Conservation (phyloP, 2,113 vertebrate species). For the Takifugu bimaculatus region DNA sequence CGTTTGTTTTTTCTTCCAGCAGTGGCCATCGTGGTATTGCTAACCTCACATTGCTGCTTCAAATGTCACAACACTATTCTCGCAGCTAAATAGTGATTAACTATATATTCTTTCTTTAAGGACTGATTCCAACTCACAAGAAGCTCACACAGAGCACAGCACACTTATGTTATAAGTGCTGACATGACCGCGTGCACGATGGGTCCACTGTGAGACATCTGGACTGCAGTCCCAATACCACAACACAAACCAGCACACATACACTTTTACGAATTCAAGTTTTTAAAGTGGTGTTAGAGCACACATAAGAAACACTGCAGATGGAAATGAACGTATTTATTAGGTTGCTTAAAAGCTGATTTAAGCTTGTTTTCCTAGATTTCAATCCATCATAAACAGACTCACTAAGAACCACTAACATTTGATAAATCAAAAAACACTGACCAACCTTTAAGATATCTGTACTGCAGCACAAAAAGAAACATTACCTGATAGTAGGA, state of each 20-base stretch:
- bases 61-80: too few relatives aligned
- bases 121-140: too few relatives aligned
- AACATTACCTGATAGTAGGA: slow-evolving; percentile 91
- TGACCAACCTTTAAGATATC: neutral
- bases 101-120: too few relatives aligned
- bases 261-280: slow-evolving; percentile 34
- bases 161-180: too few relatives aligned
- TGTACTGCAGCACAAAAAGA: neutral
- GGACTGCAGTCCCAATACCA: slow-evolving; percentile 44
- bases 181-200: too few relatives aligned
- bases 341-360: too few relatives aligned
- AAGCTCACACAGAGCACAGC: too few relatives aligned
- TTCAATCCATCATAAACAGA: too few relatives aligned
- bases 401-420: neutral
- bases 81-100: too few relatives aligned
- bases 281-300: slow-evolving; percentile 16
- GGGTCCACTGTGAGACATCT: slow-evolving; percentile 25
- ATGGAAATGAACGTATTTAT: too few relatives aligned
- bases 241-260: slow-evolving; percentile 40
- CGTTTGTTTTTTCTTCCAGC: neutral
- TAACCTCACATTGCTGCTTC: neutral
- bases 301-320: neutral
- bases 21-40: neutral
- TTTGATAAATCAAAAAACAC: neutral
- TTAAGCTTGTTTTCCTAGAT: too few relatives aligned